Percentiles rank a stretch among this genome's conserved stretches.
Conservation (phyloP, 2,113 vertebrate genomes). For the Poicephalus gulielmi region DNA sequence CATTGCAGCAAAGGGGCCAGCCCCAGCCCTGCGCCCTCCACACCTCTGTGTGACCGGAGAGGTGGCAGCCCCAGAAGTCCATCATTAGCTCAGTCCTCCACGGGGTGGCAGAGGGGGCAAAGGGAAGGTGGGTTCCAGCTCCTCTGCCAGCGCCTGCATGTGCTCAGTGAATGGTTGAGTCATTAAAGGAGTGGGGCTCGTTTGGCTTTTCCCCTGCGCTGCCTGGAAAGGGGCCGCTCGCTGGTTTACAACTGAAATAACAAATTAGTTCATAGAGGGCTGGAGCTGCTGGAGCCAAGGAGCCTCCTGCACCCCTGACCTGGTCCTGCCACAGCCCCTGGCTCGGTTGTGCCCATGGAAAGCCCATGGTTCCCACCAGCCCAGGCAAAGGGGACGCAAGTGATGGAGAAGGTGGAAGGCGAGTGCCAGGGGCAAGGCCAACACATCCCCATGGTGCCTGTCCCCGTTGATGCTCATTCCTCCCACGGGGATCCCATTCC, state of each 20-base stretch:
- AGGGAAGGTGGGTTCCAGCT: rapidly evolving
- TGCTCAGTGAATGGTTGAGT: neutral
- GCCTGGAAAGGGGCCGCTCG: slow-evolving; percentile 29
- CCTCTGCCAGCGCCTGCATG: neutral
- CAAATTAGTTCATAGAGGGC: slow-evolving; percentile 46
- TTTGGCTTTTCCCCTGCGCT: neutral
- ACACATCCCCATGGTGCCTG: rapidly evolving
- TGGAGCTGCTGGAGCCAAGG: neutral
- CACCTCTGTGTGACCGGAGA: neutral
- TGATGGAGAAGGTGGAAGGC: neutral
- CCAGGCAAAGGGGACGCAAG: neutral
- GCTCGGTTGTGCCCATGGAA: rapidly evolving
- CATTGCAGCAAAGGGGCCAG: neutral
- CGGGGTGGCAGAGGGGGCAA: neutral
- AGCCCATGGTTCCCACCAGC: neutral
- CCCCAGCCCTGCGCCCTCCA: neutral
- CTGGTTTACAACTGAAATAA: slow-evolving; percentile 58
- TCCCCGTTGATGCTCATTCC: neutral
- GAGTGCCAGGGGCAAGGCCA: neutral
- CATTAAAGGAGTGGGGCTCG: neutral
- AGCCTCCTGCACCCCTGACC: neutral
- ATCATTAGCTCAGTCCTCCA: no score
- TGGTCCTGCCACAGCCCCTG: neutral
- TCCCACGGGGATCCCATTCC: rapidly evolving
- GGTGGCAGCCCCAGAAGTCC: neutral